Base-by-base conservation (phyloP, 1,140 invertebrate species). In the Phymorhynchus buccinoides region DNA sequence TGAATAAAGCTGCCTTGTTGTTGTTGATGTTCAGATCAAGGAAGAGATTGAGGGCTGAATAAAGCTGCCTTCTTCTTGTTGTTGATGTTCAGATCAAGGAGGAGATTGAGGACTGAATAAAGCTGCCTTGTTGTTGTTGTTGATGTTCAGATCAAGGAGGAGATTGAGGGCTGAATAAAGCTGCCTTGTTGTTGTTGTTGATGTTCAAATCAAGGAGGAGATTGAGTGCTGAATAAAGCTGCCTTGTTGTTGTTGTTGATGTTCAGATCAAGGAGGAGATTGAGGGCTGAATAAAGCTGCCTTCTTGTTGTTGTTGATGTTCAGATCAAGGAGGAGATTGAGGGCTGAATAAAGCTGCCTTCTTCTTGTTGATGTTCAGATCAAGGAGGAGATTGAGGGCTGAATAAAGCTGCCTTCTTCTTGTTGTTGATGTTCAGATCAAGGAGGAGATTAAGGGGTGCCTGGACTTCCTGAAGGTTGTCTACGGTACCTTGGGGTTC, bases 401-500 rank as follows among this genome's bases (percentile, higher is more conserved):
- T 62, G 22, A 27, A 62, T 62, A 22, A 62, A 62, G 4, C 56
- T 62, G 12, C n/a, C n/a, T n/a, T n/a, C n/a, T n/a, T n/a, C n/a
- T n/a, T n/a, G 7, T 18, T 48, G 44, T 48, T 18, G 18, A 9
- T 6, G 16, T 27, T 22, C 87, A 94, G 93, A 98, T 99, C 83
- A 96, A 96, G 88, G 90, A 95, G 41, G 98, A 99, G 93, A 97
- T 99, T 88, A 92, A 95, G 18, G 95, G 95, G 1, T 97, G 96
- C 80, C 93, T 99, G 12, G 96, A 99, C 77, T 99, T 99, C 91
- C 93, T 99, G 42, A 94, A 95, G 77, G 94, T 96, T 90, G 96
- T 99, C 0, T 99, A 99, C 92, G 94, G 95, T 0, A 95, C 98
- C 0, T 99, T 99, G 92, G 98, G 98, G 7, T 99, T 99, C 92